Evolutionary conservation across 92 coral and sea anemone genomes (phyloP), one percentile per base, ranked within the genome.

Genomic region (Actinernus sp.): DNA sequence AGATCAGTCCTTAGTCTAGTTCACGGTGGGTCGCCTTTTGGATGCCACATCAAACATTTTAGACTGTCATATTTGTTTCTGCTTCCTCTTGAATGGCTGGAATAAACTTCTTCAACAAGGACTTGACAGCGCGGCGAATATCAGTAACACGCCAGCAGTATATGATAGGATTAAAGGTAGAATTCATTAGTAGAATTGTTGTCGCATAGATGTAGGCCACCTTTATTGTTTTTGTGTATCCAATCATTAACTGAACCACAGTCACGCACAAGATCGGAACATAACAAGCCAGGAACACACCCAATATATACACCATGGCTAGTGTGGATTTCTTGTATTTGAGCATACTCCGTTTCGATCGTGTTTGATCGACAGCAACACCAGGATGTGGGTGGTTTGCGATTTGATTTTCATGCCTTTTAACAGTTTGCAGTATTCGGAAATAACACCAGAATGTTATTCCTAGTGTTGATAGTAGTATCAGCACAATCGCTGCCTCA

Each of bases 101-200:
- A n/a, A 65, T 34, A 18, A 65, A 12, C 21, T 26, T 48, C 23
- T 19, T 65, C 1, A 65, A 3, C 3, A 49, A 48, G 0, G 46
- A 32, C 58, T 60, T 88, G 9, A 73, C 84, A 0, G 93, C 93
- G 10, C 43, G 52, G 3, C 93, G 69, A 21, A 88, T 88, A 4
- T 82, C 86, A 0, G 82, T 40, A 21, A 88, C 71, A 18, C 93
- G 59, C 82, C 82, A 82, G 43, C 93, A 88, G 41, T 88, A 88
- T 9, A 88, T 65, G 10, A 70, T 16, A 0, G 88, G 89, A 30
- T 88, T 88, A 10, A 82, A 64, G 0, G 93, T 53, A 0, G 89
- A 81, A 52, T 88, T 82, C 0, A 77, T 33, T 10, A 88, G 74
- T 11, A 88, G 62, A 0, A 82, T 4, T 0, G 83, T 77, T 2